Percentiles rank a stretch among this genome's conserved stretches.
Evolutionary conservation across 2,888 invertebrate species (phyloP).

Genomic region (Belgica antarctica): DNA sequence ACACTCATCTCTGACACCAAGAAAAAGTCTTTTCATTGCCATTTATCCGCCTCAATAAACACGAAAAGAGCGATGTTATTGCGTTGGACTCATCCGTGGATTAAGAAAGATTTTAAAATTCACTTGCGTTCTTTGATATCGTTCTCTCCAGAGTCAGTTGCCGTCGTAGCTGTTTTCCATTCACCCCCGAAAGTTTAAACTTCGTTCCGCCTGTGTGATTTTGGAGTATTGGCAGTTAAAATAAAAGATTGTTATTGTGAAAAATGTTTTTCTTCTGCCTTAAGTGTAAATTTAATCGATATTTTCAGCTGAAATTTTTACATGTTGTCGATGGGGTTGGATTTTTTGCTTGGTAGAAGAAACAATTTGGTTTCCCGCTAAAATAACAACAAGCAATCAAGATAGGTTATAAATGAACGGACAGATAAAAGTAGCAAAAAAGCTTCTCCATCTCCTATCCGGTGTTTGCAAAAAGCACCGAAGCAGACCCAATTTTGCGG

Average conservation of each 20-base stretch:
- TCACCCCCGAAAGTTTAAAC: not conserved
- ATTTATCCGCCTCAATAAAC: not conserved
- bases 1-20: too few relatives aligned
- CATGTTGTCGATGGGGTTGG: conserved; percentile 3
- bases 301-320: not conserved
- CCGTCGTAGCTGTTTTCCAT: not conserved
- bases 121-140: not conserved
- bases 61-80: not conserved
- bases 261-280: conserved; percentile 14
- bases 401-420: not conserved
- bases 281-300: conserved; percentile 34
- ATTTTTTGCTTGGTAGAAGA: not conserved
- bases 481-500: conserved; percentile 2
- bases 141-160: not conserved
- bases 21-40: conserved; percentile 10
- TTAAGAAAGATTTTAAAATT: not conserved
- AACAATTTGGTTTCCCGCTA: not conserved
- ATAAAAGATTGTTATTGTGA: not conserved
- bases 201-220: conserved; percentile 12
- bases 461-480: not conserved
- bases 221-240: not conserved
- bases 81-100: not conserved
- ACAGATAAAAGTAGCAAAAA: conserved; percentile 10
- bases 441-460: not conserved
- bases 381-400: conserved; percentile 23